These are phyloP conservation scores for Pristiophorus japonicus DNA, from an alignment of 2,113 vertebrate genomes.

Conservation along the genomic window DNA sequence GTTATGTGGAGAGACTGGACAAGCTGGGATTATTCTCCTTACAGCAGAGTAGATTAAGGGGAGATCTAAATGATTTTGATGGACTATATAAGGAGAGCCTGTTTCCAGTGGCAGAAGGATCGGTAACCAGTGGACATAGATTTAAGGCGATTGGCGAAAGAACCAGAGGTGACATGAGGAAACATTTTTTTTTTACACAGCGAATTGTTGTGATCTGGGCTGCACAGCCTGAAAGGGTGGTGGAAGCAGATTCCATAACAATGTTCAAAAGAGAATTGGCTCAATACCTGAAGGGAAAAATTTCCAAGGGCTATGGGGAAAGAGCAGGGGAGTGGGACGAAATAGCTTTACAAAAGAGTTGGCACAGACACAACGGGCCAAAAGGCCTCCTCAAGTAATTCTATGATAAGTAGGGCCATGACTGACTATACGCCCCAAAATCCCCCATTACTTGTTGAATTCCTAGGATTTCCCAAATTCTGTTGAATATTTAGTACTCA, in stretches of 20 bases:
- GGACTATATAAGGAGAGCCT: not conserved
- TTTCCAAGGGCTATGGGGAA: not conserved
- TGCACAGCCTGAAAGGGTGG: not conserved
- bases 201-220: not conserved
- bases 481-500: not conserved
- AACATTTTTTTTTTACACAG: not conserved
- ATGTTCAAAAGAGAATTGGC: not conserved
- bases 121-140: not conserved
- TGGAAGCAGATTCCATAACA: not conserved
- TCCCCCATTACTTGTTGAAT: not conserved
- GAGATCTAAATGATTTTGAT: not conserved
- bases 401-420: not conserved
- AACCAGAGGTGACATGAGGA: not conserved
- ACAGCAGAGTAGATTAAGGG: not conserved
- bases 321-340: not conserved
- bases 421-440: not conserved
- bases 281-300: not conserved
- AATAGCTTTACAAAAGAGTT: not conserved
- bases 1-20: not conserved
- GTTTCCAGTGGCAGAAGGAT: not conserved
- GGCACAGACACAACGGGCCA: not conserved
- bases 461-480: not conserved
- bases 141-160: not conserved
- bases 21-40: not conserved
- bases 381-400: not conserved